Evolutionary conservation across 2,888 invertebrate species (phyloP).

Genomic region (Mythimna lalbum): DNA sequence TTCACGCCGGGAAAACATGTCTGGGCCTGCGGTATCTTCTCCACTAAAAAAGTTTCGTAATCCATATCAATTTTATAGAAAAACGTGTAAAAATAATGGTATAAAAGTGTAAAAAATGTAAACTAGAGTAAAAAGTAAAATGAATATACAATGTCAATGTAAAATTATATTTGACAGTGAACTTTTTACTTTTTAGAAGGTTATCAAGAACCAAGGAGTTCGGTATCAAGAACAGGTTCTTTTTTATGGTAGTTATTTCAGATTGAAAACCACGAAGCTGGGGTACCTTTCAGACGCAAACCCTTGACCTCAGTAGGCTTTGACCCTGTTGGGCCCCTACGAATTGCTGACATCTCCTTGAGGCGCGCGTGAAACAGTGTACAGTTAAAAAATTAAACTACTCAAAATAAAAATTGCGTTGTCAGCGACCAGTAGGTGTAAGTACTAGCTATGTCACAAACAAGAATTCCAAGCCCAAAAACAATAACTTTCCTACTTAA

Average conservation of each 20-base stretch:
- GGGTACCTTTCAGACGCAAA: no score
- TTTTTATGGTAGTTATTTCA: not conserved
- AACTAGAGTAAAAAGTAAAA: conserved; percentile 28
- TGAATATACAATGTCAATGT: conserved; percentile 40
- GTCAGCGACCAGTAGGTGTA: not conserved
- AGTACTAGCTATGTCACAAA: not conserved
- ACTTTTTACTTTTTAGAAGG: not conserved
- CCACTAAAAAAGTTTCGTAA: conserved; percentile 43
- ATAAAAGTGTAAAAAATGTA: conserved; percentile 32
- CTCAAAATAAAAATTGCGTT: not conserved
- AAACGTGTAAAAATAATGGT: conserved; percentile 33
- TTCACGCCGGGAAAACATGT: conserved; percentile 45
- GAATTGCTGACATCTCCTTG: no score
- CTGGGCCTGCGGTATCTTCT: conserved; percentile 35
- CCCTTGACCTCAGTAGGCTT: no score
- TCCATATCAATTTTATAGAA: conserved; percentile 52
- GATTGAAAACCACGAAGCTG: no score
- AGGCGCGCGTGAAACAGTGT: no score
- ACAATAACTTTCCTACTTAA: conserved; percentile 18
- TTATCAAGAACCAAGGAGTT: conserved; percentile 14
- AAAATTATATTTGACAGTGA: conserved; percentile 22
- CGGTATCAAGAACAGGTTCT: not conserved
- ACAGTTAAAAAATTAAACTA: not conserved
- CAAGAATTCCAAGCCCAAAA: not conserved
- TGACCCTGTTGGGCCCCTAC: no score